A percentile compares a stretch with the other conserved stretches of the same genome.
These are phyloP conservation scores for Busseola fusca DNA, from an alignment of 2,888 invertebrate species.

Conservation along the genomic window DNA sequence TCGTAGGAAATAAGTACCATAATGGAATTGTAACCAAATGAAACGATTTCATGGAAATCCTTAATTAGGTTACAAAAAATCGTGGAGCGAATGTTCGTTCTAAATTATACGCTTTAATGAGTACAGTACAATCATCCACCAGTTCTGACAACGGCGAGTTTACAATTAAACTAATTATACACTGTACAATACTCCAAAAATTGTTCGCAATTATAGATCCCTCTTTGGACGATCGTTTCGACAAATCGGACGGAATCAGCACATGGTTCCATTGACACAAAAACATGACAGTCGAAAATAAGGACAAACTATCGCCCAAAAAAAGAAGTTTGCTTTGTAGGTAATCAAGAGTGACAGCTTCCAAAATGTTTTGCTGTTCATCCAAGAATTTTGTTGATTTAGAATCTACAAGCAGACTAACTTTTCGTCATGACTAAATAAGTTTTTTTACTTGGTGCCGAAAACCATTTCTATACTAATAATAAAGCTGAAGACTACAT, in stretches of 20 bases:
- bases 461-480: neutral
- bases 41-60: slow-evolving; percentile 35
- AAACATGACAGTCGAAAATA: slow-evolving; percentile 19
- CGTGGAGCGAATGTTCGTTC: slow-evolving; percentile 24
- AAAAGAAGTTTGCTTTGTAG: slow-evolving; percentile 16
- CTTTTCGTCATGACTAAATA: neutral
- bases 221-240: slow-evolving; percentile 11
- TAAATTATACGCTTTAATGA: slow-evolving; percentile 24
- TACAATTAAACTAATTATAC: slow-evolving; percentile 14
- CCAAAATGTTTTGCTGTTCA: neutral
- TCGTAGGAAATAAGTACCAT: slow-evolving; percentile 36
- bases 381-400: neutral
- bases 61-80: slow-evolving; percentile 38
- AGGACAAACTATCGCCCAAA: slow-evolving; percentile 27
- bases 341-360: slow-evolving; percentile 33
- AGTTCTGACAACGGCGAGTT: neutral
- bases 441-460: neutral
- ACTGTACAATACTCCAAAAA: neutral
- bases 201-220: neutral
- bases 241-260: slow-evolving; percentile 26
- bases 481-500: neutral
- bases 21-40: slow-evolving; percentile 37
- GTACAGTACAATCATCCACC: slow-evolving; percentile 28
- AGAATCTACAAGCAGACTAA: neutral
- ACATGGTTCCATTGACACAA: slow-evolving; percentile 18